Base-by-base conservation (phyloP, 2,797 vertebrate species). In the Coregonus ussuriensis region DNA sequence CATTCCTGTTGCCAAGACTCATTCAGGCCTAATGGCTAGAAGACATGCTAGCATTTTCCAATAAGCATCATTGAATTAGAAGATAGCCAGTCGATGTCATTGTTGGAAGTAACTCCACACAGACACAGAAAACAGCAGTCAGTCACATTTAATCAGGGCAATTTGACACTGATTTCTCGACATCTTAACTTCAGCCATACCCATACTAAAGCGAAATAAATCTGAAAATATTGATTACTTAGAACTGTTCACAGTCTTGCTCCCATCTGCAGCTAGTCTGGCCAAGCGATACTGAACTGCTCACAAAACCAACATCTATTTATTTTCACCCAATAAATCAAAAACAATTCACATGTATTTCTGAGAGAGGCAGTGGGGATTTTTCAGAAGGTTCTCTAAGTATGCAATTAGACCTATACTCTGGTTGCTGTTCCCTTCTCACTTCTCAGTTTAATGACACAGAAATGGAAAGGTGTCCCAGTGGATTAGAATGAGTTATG, bases 91-190 rank as follows among this genome's bases (percentile, higher is more conserved):
- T 9, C 41, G 1, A 41, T 41, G 53, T 53, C 37, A 16, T 15
- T 72, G 76, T 37, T 74, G 74, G 25, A 63, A 47, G 51, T 29
- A 69, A 35, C 16, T 74, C 35, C 37, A 51, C 78, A 76, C 78
- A 33, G 33, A 71, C 65, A 78, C 75, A 72, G 63, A 54, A 47
- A 77, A 66, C 74, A 52, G 59, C 77, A 65, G 16, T 25, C 9
- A 72, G 51, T 72, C 13, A 54, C 6, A 72, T 52, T 47, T 59
- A 67, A 83, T 74, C 82, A 80, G 41, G 65, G 73, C 75, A 71
- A 35, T 74, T 74, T 72, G n/a, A 70, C 67, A 51, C 37, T 1
- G 15, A 47, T 47, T 47, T 47, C 2, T 47, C 11, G 29, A 33
- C 63, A 31, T 51, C 3, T 53, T 14, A 5, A 25, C 21, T 51